These are phyloP conservation scores for Epinephelus cyanopodus DNA, from an alignment of 2,113 vertebrate genomes.

Conservation along the genomic window DNA sequence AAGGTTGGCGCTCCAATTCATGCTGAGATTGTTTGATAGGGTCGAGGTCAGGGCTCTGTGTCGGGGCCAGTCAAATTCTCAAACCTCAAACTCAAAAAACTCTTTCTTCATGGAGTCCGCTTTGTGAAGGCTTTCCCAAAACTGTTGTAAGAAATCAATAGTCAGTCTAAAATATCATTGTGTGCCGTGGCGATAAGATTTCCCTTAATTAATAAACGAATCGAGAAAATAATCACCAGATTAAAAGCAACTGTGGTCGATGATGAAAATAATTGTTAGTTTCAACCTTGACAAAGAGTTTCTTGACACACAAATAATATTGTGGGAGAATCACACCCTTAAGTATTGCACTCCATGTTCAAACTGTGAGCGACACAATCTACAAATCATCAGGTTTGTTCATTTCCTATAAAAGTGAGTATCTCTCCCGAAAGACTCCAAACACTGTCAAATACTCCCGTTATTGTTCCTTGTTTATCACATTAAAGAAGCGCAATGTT, in stretches of 20 bases:
- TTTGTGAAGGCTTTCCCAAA: not conserved
- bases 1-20: slow-evolving; percentile 13
- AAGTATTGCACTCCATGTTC: not conserved
- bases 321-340: not conserved
- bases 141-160: not conserved
- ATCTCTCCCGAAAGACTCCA: slow-evolving; percentile 24
- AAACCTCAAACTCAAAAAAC: not conserved
- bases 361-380: slow-evolving; percentile 4
- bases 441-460: slow-evolving; percentile 32
- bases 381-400: slow-evolving; percentile 15
- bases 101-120: not conserved
- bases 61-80: slow-evolving; percentile 9
- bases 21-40: slow-evolving; percentile 15
- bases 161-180: not conserved
- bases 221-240: not conserved
- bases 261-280: not conserved
- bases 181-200: not conserved
- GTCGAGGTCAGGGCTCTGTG: slow-evolving; percentile 17
- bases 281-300: not conserved
- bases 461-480: slow-evolving; percentile 49
- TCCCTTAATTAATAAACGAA: not conserved
- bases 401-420: slow-evolving; percentile 19
- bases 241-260: not conserved
- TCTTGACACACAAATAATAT: not conserved
- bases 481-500: slow-evolving; percentile 11